These are phyloP conservation scores for Nasonia vitripennis DNA, from an alignment of 1,140 invertebrate genomes.

Conservation along the genomic window DNA sequence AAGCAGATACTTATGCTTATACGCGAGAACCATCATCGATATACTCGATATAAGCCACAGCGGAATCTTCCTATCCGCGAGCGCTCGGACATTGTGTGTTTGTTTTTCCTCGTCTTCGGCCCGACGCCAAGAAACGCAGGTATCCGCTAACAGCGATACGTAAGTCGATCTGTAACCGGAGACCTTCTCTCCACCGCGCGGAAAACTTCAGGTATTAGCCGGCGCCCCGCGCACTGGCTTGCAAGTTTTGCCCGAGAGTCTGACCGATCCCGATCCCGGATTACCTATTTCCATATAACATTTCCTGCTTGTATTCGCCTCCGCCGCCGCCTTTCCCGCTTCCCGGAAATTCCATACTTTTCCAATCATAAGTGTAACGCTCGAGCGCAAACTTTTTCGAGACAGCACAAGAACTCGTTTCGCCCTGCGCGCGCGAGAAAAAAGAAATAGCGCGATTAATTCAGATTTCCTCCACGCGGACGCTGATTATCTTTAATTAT, in stretches of 20 bases:
- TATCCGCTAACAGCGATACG: not conserved
- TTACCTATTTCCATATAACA: slow-evolving; percentile 26
- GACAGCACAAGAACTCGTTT: not conserved
- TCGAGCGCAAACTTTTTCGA: not conserved
- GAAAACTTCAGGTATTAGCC: slow-evolving; percentile 2
- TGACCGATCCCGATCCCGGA: slow-evolving; percentile 1
- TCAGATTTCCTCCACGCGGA: not conserved
- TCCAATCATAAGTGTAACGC: slow-evolving; percentile 19
- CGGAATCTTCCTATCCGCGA: not conserved
- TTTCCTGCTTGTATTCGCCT: not conserved
- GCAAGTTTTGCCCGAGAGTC: slow-evolving; percentile 8
- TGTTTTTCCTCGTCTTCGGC: not conserved
- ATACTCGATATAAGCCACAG: not conserved
- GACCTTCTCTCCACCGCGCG: not conserved
- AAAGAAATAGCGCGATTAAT: not conserved
- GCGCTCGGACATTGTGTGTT: not conserved
- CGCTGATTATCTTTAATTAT: not conserved
- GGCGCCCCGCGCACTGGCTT: not conserved
- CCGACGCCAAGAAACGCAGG: not conserved
- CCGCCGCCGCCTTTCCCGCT: not conserved
- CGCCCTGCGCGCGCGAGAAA: not conserved
- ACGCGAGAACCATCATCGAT: not conserved
- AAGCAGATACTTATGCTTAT: too few relatives aligned
- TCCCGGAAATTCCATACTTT: slow-evolving; percentile 19
- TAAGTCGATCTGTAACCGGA: slow-evolving; percentile 28